phyloP scores from a whole-genome alignment of 2,888 invertebrate species.

The Pristionchus maxplancki region DNA sequence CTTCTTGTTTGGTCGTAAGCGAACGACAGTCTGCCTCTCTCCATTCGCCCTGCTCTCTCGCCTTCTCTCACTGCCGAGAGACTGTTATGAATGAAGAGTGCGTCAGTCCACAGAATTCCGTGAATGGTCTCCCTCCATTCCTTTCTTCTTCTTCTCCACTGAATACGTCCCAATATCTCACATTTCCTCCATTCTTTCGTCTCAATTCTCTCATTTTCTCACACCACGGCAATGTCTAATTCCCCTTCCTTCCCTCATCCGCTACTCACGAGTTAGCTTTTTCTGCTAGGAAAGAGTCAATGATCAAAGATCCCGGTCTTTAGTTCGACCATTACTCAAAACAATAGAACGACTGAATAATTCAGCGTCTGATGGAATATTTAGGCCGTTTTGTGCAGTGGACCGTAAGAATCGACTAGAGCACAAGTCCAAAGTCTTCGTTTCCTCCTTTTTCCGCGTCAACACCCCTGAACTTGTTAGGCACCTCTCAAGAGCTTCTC shows the following conservation, averaged over 20 bases:
- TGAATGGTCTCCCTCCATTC: not conserved
- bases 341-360: not conserved
- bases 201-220: slow-evolving; percentile 27
- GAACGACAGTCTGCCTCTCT: not conserved
- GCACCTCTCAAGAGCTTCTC: not conserved
- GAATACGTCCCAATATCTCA: not conserved
- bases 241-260: not conserved
- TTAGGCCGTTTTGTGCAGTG: not conserved
- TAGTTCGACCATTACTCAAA: not conserved
- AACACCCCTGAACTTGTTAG: not conserved
- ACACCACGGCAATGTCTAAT: not conserved
- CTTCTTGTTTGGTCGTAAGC: not conserved
- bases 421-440: not conserved
- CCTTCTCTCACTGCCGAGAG: not conserved
- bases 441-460: not conserved
- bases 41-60: not conserved
- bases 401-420: not conserved
- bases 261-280: not conserved
- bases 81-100: too few species aligned
- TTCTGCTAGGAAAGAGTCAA: not conserved
- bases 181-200: slow-evolving; percentile 36
- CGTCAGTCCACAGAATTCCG: not conserved
- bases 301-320: not conserved
- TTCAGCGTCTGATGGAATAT: not conserved
- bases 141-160: not conserved